These are phyloP conservation scores for Frankliniella intonsa DNA, from an alignment of 2,888 invertebrate genomes.

Conservation along the genomic window DNA sequence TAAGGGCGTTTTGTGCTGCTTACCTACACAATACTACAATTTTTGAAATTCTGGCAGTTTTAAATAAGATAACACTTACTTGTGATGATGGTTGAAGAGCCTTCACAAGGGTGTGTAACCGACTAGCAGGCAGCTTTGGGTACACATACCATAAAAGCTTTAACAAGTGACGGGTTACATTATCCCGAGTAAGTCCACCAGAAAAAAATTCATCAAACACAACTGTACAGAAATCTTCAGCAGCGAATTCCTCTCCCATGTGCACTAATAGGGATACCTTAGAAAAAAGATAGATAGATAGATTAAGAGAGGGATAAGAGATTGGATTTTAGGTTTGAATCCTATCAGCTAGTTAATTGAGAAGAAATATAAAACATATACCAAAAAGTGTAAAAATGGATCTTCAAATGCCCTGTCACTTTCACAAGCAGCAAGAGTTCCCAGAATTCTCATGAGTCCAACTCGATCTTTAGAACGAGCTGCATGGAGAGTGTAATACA, in stretches of 20 bases:
- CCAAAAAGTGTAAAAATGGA: constrained; percentile 88
- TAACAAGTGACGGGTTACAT: constrained; percentile 84
- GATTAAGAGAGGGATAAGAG: constrained; percentile 30
- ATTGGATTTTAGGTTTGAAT: constrained; percentile 28
- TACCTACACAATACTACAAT: not conserved
- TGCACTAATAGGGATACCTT: constrained; percentile 73
- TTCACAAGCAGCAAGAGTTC: constrained; percentile 84
- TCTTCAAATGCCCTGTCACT: constrained; percentile 91
- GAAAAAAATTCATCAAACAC: constrained; percentile 95
- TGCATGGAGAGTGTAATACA: constrained; percentile 91
- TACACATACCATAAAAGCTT: constrained; percentile 89
- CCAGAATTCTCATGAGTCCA: constrained; percentile 78
- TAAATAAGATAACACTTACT: constrained; percentile 41
- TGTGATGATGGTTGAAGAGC: constrained; percentile 60
- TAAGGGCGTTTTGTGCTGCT: not conserved
- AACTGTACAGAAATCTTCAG: constrained; percentile 91
- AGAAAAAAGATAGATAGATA: constrained; percentile 33
- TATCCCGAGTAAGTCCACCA: constrained; percentile 81
- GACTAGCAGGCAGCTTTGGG: constrained; percentile 71
- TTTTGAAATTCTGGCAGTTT: not conserved
- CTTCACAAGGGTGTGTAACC: constrained; percentile 76
- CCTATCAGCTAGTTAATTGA: not conserved
- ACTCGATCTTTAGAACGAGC: constrained; percentile 75
- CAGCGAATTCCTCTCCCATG: constrained; percentile 86
- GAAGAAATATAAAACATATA: constrained; percentile 43